These are phyloP conservation scores for Brachypodius melanocephalos DNA, from an alignment of 2,113 vertebrate genomes.

Conservation along the genomic window DNA sequence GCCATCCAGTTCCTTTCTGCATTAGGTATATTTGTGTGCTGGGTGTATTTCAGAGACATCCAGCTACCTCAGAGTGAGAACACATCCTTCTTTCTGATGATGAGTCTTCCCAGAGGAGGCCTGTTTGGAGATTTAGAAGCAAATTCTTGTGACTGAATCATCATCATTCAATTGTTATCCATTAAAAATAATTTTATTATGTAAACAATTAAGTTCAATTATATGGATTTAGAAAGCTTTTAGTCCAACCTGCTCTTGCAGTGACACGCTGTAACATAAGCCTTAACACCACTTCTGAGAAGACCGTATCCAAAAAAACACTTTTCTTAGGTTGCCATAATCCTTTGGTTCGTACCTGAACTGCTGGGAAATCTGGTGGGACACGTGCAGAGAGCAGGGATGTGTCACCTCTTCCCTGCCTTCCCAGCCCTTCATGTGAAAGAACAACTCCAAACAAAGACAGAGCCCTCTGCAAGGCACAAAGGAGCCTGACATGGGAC, in stretches of 20 bases:
- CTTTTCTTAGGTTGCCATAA: neutral
- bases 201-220: conserved; percentile 71
- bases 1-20: neutral
- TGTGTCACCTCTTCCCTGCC: neutral
- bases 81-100: neutral
- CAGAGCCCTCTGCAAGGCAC: neutral
- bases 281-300: conserved; percentile 22
- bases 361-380: neutral
- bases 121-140: conserved; percentile 32
- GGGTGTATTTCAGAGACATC: neutral
- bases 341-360: neutral
- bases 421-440: neutral
- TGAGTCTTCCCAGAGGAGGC: conserved; percentile 21
- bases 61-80: neutral
- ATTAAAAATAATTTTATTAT: conserved; percentile 76
- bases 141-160: conserved; percentile 49
- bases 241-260: conserved; percentile 47
- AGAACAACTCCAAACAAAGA: rapidly evolving
- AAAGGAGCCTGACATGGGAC: rapidly evolving
- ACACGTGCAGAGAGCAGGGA: neutral
- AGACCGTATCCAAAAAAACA: neutral
- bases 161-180: conserved; percentile 68
- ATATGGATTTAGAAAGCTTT: conserved; percentile 65
- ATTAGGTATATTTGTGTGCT: neutral
- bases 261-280: conserved; percentile 10